Base-by-base conservation (phyloP, 2,888 invertebrate species). In the Dynastes maya region DNA sequence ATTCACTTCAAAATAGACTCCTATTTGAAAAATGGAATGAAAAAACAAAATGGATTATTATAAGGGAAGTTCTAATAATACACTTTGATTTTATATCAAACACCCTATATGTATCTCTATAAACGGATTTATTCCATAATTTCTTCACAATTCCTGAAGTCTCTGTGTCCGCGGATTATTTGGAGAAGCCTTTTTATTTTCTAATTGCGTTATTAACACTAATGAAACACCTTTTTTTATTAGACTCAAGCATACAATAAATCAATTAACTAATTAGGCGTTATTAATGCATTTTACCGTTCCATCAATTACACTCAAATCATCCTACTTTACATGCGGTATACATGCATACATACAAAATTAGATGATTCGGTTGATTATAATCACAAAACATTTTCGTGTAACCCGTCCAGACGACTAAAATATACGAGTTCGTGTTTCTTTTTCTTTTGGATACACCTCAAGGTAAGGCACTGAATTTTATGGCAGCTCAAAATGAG, bases 371-470 rank as follows among this genome's bases (percentile, higher is more conserved):
- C 13, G 13, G 13, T 32, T 32, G 5, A 29, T 63, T 63, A 32
- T 63, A 29, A 63, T 63, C 32, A 63, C 63, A 63, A 29, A 63
- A 63, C 63, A 63, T 63, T 63, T 63, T 63, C 29, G 8, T 63
- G 32, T 29, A 13, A 13, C 32, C 63, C 13, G 29, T 63, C 29
- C 16, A 63, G 63, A 6, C 8, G 55, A 16, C 22, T 58, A 27
- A 63, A 32, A 29, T 29, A 63, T 29, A n/a, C 13, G 32, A 13
- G 11, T 32, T 4, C 11, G 22, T 63, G 9, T 11, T 63, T 29
- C 27, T 11, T 63, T 13, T 63, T 27, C 0, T 68, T 51, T 68
- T 58, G 5, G 22, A 58, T 58, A 58, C 6, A 22, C 22, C 22
- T 16, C 6, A 53, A 68, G 45, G 37, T 16, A 49, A 16, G 16